Percentiles rank a stretch among this genome's conserved stretches.
phyloP scores from a whole-genome alignment of 2,888 invertebrate species.

The Plemyria rubiginata region DNA sequence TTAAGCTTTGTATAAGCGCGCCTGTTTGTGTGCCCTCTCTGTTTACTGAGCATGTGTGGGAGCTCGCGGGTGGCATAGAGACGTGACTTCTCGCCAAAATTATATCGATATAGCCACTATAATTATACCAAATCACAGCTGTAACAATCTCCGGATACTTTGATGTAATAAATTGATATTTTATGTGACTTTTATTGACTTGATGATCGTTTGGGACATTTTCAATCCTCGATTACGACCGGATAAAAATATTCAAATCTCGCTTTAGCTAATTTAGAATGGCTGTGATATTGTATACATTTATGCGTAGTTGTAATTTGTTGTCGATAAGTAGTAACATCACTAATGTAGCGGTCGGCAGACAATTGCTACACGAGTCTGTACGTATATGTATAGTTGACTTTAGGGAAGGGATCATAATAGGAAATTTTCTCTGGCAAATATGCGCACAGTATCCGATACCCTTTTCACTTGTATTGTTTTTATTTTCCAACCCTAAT shows the following conservation, averaged over 20 bases:
- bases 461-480: slow-evolving; percentile 84
- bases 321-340: slow-evolving; percentile 44
- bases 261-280: slow-evolving; percentile 40
- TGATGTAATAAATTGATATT: slow-evolving; percentile 45
- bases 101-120: slow-evolving; percentile 51
- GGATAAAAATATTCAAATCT: slow-evolving; percentile 43
- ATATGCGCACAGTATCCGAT: slow-evolving; percentile 77
- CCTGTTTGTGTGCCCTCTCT: slow-evolving; percentile 53
- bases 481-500: slow-evolving; percentile 83
- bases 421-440: slow-evolving; percentile 79
- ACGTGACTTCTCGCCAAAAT: slow-evolving; percentile 43
- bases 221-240: slow-evolving; percentile 44
- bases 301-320: slow-evolving; percentile 36
- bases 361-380: slow-evolving; percentile 75
- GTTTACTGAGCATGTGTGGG: slow-evolving; percentile 48
- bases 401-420: slow-evolving; percentile 82
- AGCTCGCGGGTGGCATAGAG: slow-evolving; percentile 51
- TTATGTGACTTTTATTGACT: slow-evolving; percentile 45
- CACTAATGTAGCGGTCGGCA: slow-evolving; percentile 57
- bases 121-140: slow-evolving; percentile 31
- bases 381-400: slow-evolving; percentile 71
- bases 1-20: slow-evolving; percentile 70
- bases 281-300: slow-evolving; percentile 17
- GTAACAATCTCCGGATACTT: slow-evolving; percentile 40
- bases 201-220: slow-evolving; percentile 38